Evolutionary conservation across 1,140 invertebrate genomes (phyloP), one percentile per base, ranked within the genome.

Genomic region (Solenopsis invicta): DNA sequence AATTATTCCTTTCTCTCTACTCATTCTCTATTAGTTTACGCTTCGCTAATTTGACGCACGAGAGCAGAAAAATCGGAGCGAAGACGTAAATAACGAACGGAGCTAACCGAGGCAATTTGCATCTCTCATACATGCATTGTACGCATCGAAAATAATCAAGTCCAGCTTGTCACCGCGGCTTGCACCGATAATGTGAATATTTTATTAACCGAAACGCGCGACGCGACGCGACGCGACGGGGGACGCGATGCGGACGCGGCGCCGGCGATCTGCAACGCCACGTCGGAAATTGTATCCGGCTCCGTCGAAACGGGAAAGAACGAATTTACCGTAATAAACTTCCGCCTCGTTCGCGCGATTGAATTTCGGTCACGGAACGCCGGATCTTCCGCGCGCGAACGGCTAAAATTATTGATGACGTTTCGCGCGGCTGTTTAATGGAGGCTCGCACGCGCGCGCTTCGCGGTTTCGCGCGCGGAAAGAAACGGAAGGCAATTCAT

Each of bases 121-220:
- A 34, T 29, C 34, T 78, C 34, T 54, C 41, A 50, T 37, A 50
- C 74, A 66, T 56, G 45, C 84, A 34, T 72, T 29, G 66, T 54
- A 50, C 18, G 76, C 34, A 52, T 64, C 54, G 24, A 90, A 88
- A 92, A 88, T 92, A 91, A 92, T 91, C 64, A 92, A 92, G 87
- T 52, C 84, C 87, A 81, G 72, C 69, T 86, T 59, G 86, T 91
- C 86, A 88, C 56, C 54, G 61, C 54, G 67, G 41, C 45, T 50
- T 41, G 16, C 16, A 24, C 48, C 67, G 90, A 86, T 92, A 91
- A 91, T 88, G 87, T 86, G 87, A 92, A 92, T 91, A 92, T 92
- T 92, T 92, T 84, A 86, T 91, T 71, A 75, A 69, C 24, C 86
- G 64, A 90, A 91, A 82, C 54, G 69, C 77, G 29, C 56, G 66